A percentile compares a stretch with the other conserved stretches of the same genome.
These are phyloP conservation scores for Colius striatus DNA, from an alignment of 2,113 vertebrate species.

Conservation along the genomic window DNA sequence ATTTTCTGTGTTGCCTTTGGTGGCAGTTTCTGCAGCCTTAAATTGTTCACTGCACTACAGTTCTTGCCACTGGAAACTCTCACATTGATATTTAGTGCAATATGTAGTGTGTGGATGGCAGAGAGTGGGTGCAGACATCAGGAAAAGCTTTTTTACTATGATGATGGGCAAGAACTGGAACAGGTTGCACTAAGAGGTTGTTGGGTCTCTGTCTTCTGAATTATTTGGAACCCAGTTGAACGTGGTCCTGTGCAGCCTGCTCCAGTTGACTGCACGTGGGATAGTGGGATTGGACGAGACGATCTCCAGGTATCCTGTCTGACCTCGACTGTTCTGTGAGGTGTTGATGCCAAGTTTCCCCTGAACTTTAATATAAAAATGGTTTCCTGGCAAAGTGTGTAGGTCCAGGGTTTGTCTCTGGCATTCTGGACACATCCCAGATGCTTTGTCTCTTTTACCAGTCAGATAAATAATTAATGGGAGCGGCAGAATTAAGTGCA, in stretches of 20 bases:
- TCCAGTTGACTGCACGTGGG: background rate
- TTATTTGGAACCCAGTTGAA: rapidly evolving
- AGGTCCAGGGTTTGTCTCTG: background rate
- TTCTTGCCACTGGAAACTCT: background rate
- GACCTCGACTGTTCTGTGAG: background rate
- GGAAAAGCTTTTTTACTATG: background rate
- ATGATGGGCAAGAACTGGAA: background rate
- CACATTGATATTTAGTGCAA: rapidly evolving
- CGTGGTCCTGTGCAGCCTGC: background rate
- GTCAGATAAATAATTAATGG: background rate
- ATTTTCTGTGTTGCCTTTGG: background rate
- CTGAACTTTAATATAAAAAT: background rate
- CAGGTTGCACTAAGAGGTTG: background rate
- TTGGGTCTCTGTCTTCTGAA: background rate
- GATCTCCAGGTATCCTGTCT: background rate
- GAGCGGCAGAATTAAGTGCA: background rate
- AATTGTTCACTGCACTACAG: background rate
- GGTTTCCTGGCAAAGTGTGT: background rate
- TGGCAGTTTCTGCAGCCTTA: background rate
- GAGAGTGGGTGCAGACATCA: background rate
- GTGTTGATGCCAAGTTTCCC: background rate
- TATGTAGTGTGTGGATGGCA: background rate
- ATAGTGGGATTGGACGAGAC: background rate
- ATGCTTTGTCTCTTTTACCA: background rate
- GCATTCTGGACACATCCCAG: background rate